These are phyloP conservation scores for Chrysocyon brachyurus DNA, from an alignment of 2,797 vertebrate genomes.

Conservation along the genomic window DNA sequence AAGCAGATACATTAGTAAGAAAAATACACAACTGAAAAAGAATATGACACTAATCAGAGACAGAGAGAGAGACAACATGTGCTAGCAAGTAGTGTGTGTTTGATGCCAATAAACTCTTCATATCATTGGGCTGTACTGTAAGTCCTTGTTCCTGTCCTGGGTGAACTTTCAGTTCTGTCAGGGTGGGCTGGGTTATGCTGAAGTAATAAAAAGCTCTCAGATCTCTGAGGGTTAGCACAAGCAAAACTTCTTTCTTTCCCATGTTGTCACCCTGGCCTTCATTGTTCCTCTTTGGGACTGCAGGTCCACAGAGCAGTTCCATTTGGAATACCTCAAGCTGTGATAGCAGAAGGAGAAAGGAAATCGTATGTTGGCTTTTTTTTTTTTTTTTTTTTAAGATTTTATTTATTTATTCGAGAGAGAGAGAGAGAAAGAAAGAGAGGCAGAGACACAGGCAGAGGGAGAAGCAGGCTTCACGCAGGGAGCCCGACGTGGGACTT, in stretches of 20 bases:
- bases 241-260: background rate
- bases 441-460: background rate
- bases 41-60: background rate
- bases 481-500: no score
- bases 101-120: background rate
- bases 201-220: background rate
- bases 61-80: background rate
- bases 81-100: background rate
- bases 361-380: background rate
- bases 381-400: no score
- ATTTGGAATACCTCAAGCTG: accelerated
- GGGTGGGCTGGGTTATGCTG: background rate
- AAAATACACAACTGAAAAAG: background rate
- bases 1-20: background rate
- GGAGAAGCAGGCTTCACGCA: no score
- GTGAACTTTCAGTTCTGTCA: background rate
- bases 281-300: background rate
- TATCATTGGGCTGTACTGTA: background rate
- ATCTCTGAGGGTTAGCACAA: background rate
- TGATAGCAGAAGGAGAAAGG: background rate
- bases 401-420: no score
- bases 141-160: background rate
- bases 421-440: no score
- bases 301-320: background rate
- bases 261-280: accelerated